Evolutionary conservation across 2,797 vertebrate genomes (phyloP).

Genomic region (Pseudochirops cupreus): DNA sequence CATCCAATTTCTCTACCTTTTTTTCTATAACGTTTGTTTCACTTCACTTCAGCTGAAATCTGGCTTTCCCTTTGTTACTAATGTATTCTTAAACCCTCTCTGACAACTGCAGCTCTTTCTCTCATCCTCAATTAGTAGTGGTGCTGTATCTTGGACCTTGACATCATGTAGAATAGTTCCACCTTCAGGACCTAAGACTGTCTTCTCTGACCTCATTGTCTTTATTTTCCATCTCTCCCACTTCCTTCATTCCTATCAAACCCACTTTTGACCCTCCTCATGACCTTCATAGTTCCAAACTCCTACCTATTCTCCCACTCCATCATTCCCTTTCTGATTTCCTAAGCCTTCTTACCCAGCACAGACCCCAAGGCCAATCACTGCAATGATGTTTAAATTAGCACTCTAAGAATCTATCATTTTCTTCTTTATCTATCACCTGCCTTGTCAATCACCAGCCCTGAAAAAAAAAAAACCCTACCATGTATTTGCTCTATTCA

Average conservation of each 20-base stretch:
- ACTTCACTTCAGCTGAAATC: background rate
- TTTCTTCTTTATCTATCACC: background rate
- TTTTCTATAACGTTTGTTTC: background rate
- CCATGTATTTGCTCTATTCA: background rate
- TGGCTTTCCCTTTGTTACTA: background rate
- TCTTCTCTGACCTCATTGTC: background rate
- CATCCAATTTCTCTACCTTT: background rate
- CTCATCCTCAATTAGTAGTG: background rate
- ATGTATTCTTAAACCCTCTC: background rate
- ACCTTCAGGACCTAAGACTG: background rate
- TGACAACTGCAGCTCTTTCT: background rate
- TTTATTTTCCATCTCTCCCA: background rate
- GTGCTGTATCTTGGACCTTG: background rate
- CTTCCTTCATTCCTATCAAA: background rate
- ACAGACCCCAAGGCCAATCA: background rate
- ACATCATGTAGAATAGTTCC: background rate
- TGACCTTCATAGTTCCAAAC: background rate
- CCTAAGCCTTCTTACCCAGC: background rate
- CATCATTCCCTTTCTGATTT: background rate
- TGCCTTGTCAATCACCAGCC: background rate
- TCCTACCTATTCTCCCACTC: slow-evolving; percentile 6
- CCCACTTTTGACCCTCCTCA: background rate
- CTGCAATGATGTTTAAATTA: background rate
- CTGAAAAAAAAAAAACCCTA: background rate
- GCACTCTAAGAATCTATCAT: background rate